Evolutionary conservation across 2,113 vertebrate species (phyloP), one percentile per base, ranked within the genome.

Genomic region (Microtus montanus): DNA sequence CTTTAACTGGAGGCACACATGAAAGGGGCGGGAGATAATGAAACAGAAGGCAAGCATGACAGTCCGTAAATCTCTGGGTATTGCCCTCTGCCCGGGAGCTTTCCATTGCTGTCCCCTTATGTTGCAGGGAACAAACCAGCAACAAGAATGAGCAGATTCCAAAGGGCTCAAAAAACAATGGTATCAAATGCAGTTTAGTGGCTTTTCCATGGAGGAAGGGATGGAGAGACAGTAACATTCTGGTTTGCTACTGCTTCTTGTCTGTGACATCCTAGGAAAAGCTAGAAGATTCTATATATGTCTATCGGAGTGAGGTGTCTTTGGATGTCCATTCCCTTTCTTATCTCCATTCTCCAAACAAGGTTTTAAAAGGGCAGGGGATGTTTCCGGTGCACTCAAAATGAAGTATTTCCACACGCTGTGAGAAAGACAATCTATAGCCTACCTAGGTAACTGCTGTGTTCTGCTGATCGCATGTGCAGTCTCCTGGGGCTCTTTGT

Each of bases 131-230:
- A 93, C 70, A 64, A 17, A 49, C 11, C 41, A 63, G 10, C 20
- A 41, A 8, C 10, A 52, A 41, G 70, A 61, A 20, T 3, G 10
- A 66, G 73, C 79, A n/a, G 91, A 88, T 63, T 87, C 93, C 68
- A 66, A 54, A 86, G 75, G 28, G 9, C 52, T 91, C 88, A 75
- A 96, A 78, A 78, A 58, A 58, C 14, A 54, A 54, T 54, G 70
- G 41, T 95, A 86, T 88, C 93, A 91, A 96, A 83, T 85, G n/a
- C 44, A 85, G 44, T 93, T 96, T 93, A 97, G 94, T 97, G 93
- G 82, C 63, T 68, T 93, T 96, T 95, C 85, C 44, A 75, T 44
- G 47, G 71, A 30, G 87, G 58, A 82, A 49, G 92, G 49, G n/a
- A n/a, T 38, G 83, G 54, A 87, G 79, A 61, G n/a, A 33, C 88